Conservation (phyloP, 2,888 invertebrate genomes). For the Chrysolina oricalcia region DNA sequence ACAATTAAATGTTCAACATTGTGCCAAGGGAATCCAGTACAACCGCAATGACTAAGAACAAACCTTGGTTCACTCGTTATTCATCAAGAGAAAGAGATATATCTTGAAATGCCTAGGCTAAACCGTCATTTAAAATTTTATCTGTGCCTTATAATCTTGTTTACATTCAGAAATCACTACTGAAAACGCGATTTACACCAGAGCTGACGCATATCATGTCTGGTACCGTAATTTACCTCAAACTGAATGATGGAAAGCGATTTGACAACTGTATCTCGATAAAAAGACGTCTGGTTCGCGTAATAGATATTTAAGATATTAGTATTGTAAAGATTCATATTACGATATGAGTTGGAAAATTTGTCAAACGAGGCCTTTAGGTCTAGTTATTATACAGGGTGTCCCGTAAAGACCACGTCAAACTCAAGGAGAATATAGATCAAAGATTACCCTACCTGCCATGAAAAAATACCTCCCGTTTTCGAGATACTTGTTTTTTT, state of each 20-base stretch:
- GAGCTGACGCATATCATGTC: background rate
- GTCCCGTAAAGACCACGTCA: too few relatives aligned
- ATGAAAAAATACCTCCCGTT: too few relatives aligned
- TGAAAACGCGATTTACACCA: slow-evolving; percentile 50
- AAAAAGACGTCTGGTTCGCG: too few relatives aligned
- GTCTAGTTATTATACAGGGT: too few relatives aligned
- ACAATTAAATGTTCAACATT: background rate
- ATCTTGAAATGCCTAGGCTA: slow-evolving; percentile 47
- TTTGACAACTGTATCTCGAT: background rate
- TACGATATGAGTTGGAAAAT: too few relatives aligned
- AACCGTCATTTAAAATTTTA: slow-evolving; percentile 50
- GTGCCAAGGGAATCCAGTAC: slow-evolving; percentile 19
- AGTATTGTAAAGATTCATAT: too few relatives aligned
- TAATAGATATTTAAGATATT: too few relatives aligned
- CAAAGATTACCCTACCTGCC: too few relatives aligned
- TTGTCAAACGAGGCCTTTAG: too few relatives aligned
- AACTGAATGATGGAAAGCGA: background rate
- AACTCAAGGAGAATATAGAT: too few relatives aligned
- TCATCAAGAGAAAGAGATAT: slow-evolving; percentile 43
- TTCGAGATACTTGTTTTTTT: too few relatives aligned
- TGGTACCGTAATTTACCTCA: background rate
- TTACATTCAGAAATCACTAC: slow-evolving; percentile 50
- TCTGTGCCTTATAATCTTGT: slow-evolving; percentile 48
- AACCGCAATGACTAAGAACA: background rate
- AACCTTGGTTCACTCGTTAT: slow-evolving; percentile 28